These are phyloP conservation scores for Charadrius vociferus DNA, from an alignment of 2,113 vertebrate species.

Conservation along the genomic window DNA sequence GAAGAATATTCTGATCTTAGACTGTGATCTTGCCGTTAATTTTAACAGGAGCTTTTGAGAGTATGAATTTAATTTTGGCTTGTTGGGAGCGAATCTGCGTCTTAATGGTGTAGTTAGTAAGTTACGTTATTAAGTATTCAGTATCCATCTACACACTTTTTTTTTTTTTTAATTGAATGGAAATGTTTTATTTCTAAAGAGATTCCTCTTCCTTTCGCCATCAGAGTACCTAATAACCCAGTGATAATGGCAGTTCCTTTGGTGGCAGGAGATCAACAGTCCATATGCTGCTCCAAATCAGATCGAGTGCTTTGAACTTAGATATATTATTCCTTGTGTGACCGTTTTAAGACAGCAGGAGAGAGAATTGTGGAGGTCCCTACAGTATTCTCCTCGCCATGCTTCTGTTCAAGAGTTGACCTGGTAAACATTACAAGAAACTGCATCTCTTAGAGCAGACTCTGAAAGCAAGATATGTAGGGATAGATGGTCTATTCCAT, in stretches of 20 bases:
- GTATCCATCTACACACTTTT: not conserved
- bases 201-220: not conserved
- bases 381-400: not conserved
- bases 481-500: not conserved
- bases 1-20: not conserved
- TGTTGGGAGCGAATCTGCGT: not conserved
- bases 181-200: not conserved
- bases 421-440: not conserved
- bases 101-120: not conserved
- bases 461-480: not conserved
- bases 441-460: not conserved
- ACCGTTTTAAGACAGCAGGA: not conserved
- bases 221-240: not conserved
- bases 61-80: not conserved
- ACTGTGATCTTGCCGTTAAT: not conserved
- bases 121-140: not conserved
- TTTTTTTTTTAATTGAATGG: not conserved
- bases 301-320: not conserved
- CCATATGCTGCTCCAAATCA: not conserved
- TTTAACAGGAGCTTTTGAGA: not conserved
- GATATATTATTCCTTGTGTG: not conserved
- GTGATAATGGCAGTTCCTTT: not conserved
- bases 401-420: not conserved
- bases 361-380: not conserved
- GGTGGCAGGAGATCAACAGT: not conserved